These are phyloP conservation scores for Dascyllus trimaculatus DNA, from an alignment of 2,113 vertebrate species.

Conservation along the genomic window DNA sequence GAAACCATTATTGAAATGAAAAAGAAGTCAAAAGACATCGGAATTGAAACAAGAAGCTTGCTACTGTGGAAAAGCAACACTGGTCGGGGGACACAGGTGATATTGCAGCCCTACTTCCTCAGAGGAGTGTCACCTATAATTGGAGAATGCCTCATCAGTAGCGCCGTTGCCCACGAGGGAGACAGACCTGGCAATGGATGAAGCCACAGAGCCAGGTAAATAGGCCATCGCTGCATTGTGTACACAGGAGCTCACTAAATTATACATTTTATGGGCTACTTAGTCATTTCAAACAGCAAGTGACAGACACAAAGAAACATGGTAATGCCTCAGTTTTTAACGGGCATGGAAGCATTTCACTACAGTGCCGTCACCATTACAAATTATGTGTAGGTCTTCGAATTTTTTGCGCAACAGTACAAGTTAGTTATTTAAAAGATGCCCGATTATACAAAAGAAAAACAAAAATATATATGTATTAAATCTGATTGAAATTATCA, in stretches of 20 bases:
- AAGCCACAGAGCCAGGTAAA: background rate
- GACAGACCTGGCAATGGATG: background rate
- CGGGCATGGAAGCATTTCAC: background rate
- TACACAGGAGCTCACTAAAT: background rate
- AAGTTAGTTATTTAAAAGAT: no score
- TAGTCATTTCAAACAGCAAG: background rate
- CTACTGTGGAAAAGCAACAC: background rate
- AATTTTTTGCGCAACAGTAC: no score
- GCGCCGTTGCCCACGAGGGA: background rate
- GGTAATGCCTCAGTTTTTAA: background rate
- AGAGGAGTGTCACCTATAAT: background rate
- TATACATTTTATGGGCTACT: background rate
- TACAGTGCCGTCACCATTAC: background rate
- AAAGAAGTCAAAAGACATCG: background rate
- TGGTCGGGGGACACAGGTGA: slow-evolving; percentile 2
- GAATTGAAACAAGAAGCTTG: background rate
- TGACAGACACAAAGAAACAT: background rate
- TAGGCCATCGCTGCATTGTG: background rate
- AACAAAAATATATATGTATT: no score
- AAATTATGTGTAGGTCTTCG: background rate
- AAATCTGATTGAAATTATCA: no score
- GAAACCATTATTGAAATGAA: background rate
- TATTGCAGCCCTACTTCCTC: background rate
- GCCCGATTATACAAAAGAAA: no score
- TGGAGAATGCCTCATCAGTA: background rate